phyloP scores from a whole-genome alignment of 2,113 vertebrate species.

The Mus pahari region DNA sequence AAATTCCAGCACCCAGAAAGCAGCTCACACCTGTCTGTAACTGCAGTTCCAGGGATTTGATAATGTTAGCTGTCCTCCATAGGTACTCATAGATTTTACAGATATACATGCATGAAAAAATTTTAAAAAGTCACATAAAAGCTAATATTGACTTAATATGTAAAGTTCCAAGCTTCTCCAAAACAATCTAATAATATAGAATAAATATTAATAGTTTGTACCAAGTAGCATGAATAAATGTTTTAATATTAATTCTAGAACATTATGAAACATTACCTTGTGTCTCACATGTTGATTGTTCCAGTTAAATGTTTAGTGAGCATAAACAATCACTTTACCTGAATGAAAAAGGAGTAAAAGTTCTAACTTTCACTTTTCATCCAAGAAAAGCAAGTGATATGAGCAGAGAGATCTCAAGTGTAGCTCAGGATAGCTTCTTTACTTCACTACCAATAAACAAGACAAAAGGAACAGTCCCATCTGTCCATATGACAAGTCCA shows the following conservation, averaged over 20 bases:
- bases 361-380: not conserved
- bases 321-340: not conserved
- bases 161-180: not conserved
- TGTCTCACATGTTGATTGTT: not conserved
- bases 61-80: too few relatives aligned
- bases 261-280: not conserved
- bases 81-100: not conserved
- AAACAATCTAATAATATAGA: not conserved
- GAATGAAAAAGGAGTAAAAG: not conserved
- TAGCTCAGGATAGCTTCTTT: not conserved
- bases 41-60: too few relatives aligned
- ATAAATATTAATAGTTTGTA: not conserved
- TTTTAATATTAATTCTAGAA: not conserved
- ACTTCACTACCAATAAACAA: conserved; percentile 43
- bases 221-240: not conserved
- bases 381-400: not conserved
- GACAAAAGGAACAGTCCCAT: conserved; percentile 72
- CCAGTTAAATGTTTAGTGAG: not conserved
- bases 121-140: not conserved
- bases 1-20: not conserved
- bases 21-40: not conserved
- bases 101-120: not conserved
- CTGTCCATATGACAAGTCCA: conserved; percentile 78
- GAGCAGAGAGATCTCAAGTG: not conserved
- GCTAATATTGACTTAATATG: not conserved